Evolutionary conservation across 2,797 vertebrate species (phyloP), one percentile per base, ranked within the genome.

Genomic region (Denticeps clupeoides): DNA sequence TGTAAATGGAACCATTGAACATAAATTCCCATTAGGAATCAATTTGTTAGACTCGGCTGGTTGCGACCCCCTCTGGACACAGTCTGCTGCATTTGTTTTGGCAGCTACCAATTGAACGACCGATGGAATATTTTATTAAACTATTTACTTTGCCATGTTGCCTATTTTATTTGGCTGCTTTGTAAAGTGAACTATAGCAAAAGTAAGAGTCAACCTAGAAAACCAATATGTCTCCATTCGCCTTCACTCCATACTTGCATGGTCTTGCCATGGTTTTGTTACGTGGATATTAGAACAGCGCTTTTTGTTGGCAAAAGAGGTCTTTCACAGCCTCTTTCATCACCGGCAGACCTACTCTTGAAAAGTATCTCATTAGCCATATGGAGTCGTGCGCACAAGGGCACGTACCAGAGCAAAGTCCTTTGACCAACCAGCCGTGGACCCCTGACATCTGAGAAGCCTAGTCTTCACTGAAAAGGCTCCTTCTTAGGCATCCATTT

Each of bases 21-120:
- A 82, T 84, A 74, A 69, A 84, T 84, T 82, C 59, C 55, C 71
- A 75, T 81, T 78, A 79, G 70, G 63, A 53, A 63, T 75, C 62
- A 58, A 64, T 79, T 75, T 79, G 66, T 70, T 72, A 60, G 56
- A 54, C 56, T 45, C 44, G 55, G 53, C 50, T 63, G 57, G 67
- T 52, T 60, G 18, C 68, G 67, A 69, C 65, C 70, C 45, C 51
- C 42, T 59, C n/a, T 45, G 64, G 65, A 59, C 59, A 47, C 41
- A 11, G 45, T 31, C 15, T 6, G 12, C 22, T 41, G 35, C 16
- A 51, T 65, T 59, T 55, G 45, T 67, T 63, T 52, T 51, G 41
- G 48, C 38, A 49, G 24, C 45, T 59, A 50, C 5, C 41, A 47
- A 43, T 21, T 27, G 10, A 40, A 49, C 35, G 45, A 6, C 24